A percentile compares a stretch with the other conserved stretches of the same genome.
Conservation (phyloP, 2,888 invertebrate genomes). For the Hemaris fuciformis region DNA sequence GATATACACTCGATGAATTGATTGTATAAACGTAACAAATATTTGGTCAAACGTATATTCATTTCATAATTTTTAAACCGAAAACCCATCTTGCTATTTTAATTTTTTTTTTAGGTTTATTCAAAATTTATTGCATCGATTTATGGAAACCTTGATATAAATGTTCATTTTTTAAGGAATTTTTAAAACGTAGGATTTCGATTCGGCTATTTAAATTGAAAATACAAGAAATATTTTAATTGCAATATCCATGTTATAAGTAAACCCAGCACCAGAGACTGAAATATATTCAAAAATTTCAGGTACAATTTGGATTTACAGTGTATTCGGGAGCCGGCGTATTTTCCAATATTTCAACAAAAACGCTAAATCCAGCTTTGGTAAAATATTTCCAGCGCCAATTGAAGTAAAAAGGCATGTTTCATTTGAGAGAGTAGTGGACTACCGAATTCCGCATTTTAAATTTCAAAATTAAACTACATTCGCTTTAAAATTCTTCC, state of each 20-base stretch:
- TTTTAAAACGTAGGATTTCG: too few relatives aligned
- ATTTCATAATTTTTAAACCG: too few relatives aligned
- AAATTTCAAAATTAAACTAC: background rate
- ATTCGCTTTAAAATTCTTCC: background rate
- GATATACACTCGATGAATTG: too few relatives aligned
- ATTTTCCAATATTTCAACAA: constrained; percentile 17
- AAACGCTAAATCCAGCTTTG: background rate
- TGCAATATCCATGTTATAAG: background rate
- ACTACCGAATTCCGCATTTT: background rate
- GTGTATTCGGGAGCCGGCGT: background rate
- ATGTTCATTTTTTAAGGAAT: too few relatives aligned
- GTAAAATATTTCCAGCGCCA: background rate
- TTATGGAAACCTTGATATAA: too few relatives aligned
- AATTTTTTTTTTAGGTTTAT: too few relatives aligned
- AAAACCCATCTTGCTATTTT: too few relatives aligned
- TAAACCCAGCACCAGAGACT: background rate
- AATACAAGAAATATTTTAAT: background rate
- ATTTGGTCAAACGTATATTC: too few relatives aligned
- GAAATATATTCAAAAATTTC: background rate
- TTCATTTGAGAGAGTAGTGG: background rate
- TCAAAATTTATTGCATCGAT: too few relatives aligned
- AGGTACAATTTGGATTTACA: background rate
- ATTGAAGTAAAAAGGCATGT: background rate
- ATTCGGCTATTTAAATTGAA: background rate
- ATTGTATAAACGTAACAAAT: too few relatives aligned